Evolutionary conservation across 1,140 invertebrate genomes (phyloP).

Genomic region (Parapsyche elsis): DNA sequence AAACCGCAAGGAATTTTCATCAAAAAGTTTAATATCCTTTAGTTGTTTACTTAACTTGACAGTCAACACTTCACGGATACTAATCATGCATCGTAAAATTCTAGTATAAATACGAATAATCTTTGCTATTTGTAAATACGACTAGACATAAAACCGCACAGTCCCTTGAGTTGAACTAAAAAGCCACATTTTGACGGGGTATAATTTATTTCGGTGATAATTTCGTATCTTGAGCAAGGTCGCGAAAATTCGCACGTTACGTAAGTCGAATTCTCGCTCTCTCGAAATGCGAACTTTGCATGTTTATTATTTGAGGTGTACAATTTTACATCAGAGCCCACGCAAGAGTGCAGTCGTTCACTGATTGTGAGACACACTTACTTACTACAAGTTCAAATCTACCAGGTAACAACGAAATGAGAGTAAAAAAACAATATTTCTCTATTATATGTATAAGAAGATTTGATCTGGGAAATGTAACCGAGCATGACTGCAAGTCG

Average conservation of each 20-base stretch:
- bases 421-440: conserved; percentile 1
- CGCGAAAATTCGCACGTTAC: conserved; percentile 12
- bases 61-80: too few species aligned
- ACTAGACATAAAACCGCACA: background rate
- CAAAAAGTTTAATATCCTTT: too few species aligned
- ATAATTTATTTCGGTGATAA: background rate
- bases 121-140: too few species aligned
- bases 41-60: too few species aligned
- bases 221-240: conserved; percentile 31
- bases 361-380: background rate
- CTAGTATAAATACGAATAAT: too few species aligned
- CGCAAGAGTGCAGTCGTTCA: conserved; percentile 5
- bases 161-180: background rate
- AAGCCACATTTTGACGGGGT: background rate
- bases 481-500: conserved; percentile 12
- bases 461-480: background rate
- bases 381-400: background rate
- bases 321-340: conserved; percentile 19
- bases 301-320: conserved; percentile 27
- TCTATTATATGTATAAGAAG: background rate
- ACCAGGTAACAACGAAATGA: background rate
- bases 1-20: too few species aligned
- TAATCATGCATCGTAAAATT: too few species aligned
- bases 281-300: conserved; percentile 21
- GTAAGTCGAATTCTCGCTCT: conserved; percentile 2